A percentile compares a stretch with the other conserved stretches of the same genome.
Evolutionary conservation across 2,888 invertebrate species (phyloP).

Genomic region (Zaprionus bogoriensis): DNA sequence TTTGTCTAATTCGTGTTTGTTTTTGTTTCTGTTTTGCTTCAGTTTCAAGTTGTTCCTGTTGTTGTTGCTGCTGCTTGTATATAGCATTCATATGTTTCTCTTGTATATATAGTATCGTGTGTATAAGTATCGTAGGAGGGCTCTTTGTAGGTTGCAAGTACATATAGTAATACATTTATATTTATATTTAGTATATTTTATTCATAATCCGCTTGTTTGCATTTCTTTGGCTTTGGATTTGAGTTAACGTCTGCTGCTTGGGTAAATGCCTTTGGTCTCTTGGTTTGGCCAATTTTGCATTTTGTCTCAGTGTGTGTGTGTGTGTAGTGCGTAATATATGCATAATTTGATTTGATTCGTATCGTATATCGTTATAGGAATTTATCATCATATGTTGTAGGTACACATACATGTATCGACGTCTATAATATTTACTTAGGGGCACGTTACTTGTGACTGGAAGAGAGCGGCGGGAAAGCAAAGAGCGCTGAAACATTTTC

Average conservation of each 20-base stretch:
- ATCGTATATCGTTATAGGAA: slow-evolving; percentile 42
- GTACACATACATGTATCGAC: slow-evolving; percentile 66
- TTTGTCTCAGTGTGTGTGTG: slow-evolving; percentile 12
- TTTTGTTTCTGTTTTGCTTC: no score
- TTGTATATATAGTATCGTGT: slow-evolving; percentile 29
- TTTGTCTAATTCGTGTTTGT: slow-evolving; percentile 19
- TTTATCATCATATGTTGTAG: slow-evolving; percentile 46
- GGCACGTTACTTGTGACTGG: slow-evolving; percentile 44
- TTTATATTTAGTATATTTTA: slow-evolving; percentile 13
- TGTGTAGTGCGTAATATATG: slow-evolving; percentile 52
- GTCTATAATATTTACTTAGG: slow-evolving; percentile 37
- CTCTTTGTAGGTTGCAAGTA: slow-evolving; percentile 39
- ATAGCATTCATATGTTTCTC: slow-evolving; percentile 42
- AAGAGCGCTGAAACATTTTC: not conserved
- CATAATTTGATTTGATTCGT: slow-evolving; percentile 57
- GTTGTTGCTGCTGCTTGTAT: slow-evolving; percentile 51
- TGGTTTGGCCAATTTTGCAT: slow-evolving; percentile 59
- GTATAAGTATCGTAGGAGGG: slow-evolving; percentile 63
- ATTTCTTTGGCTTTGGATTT: slow-evolving; percentile 42
- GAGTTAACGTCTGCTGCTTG: slow-evolving; percentile 11
- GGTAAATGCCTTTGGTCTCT: slow-evolving; percentile 65
- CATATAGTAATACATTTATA: slow-evolving; percentile 19
- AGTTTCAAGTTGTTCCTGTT: slow-evolving; percentile 6
- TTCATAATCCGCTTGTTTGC: not conserved
- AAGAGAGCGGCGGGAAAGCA: slow-evolving; percentile 46